Conservation (phyloP, 2,888 invertebrate species). For the Scaptodrosophila latifasciaeformis region DNA sequence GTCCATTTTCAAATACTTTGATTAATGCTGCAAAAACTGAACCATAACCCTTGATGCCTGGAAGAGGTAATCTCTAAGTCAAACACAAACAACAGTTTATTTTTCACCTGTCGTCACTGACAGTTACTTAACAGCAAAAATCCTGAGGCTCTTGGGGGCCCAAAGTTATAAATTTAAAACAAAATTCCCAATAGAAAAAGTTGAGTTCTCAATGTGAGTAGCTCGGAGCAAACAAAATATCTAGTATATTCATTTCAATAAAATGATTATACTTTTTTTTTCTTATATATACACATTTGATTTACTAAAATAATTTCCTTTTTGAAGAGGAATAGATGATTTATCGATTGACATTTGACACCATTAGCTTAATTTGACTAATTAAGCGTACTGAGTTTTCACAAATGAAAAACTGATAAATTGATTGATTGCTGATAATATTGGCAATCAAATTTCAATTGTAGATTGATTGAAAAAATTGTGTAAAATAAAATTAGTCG, state of each 20-base stretch:
- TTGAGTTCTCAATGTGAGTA: no score
- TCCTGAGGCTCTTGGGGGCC: conserved; percentile 4
- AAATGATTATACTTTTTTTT: background rate
- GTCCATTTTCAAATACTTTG: no score
- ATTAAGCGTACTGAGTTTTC: conserved; percentile 39
- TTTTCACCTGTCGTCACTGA: background rate
- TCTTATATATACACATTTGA: background rate
- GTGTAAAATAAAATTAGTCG: background rate
- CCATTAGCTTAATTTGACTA: conserved; percentile 30
- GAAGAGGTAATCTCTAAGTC: no score
- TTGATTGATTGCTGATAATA: conserved; percentile 13
- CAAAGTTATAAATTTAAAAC: conserved; percentile 58
- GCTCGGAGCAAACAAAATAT: no score
- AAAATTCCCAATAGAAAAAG: conserved; percentile 47
- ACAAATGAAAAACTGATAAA: conserved; percentile 27
- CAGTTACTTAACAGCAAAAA: background rate
- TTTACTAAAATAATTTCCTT: background rate
- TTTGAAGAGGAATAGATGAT: conserved; percentile 25
- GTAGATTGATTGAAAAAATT: background rate
- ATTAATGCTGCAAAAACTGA: no score
- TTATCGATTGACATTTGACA: no score
- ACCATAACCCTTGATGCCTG: no score
- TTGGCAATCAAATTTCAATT: background rate
- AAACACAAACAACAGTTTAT: no score
- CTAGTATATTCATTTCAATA: no score